These are phyloP conservation scores for Microtus pennsylvanicus DNA, from an alignment of 2,113 vertebrate species.

Conservation along the genomic window DNA sequence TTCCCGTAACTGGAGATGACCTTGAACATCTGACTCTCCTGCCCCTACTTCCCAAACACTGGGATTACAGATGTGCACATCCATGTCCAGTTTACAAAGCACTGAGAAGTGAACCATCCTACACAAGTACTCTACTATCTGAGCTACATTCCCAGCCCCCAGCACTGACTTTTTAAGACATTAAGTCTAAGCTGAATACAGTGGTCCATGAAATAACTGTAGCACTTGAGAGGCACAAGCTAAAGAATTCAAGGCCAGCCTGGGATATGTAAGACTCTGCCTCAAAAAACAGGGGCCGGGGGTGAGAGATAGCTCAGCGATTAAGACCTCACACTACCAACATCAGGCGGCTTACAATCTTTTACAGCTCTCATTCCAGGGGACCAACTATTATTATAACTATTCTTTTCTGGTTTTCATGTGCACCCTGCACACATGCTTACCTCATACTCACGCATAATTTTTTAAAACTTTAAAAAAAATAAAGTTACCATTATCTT, in stretches of 20 bases:
- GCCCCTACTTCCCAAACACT: neutral
- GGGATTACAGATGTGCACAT: neutral
- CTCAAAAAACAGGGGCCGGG: neutral
- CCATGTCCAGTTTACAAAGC: neutral
- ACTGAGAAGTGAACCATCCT: neutral
- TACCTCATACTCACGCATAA: neutral
- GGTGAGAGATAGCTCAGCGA: neutral
- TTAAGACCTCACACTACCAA: neutral
- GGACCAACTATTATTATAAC: neutral
- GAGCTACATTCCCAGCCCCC: neutral
- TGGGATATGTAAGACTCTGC: neutral
- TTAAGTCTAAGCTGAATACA: neutral
- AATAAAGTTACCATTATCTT: constrained; percentile 41
- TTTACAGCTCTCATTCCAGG: neutral
- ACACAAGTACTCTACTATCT: neutral
- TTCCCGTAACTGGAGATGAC: neutral
- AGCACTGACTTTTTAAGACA: neutral
- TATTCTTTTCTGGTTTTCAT: neutral
- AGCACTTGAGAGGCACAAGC: neutral
- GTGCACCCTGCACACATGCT: neutral
- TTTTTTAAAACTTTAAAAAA: neutral
- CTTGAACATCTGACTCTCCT: neutral
- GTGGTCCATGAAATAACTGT: neutral
- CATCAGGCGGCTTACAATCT: neutral
- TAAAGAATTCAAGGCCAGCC: neutral